Conservation (phyloP, 1,140 invertebrate species). For the Macrocentrus cingulum region DNA sequence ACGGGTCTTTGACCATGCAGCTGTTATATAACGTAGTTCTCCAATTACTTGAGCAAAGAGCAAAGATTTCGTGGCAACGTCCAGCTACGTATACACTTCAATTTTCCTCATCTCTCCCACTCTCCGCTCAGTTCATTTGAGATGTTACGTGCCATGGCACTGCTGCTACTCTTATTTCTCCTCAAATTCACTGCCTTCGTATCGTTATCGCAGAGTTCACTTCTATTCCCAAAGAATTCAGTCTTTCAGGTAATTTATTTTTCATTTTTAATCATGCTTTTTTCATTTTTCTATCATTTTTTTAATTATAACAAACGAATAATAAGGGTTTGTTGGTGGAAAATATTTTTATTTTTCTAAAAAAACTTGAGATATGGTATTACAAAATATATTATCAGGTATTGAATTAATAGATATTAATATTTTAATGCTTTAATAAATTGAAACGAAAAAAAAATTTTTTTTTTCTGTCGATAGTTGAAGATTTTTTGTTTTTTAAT, state of each 20-base stretch:
- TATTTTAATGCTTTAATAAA: too few species aligned
- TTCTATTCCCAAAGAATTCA: slow-evolving; percentile 40
- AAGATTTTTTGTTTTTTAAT: too few species aligned
- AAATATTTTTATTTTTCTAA: too few species aligned
- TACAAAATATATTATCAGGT: too few species aligned
- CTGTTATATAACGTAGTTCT: slow-evolving; percentile 20
- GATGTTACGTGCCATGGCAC: slow-evolving; percentile 37
- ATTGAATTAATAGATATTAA: too few species aligned
- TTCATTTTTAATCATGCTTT: slow-evolving; percentile 1
- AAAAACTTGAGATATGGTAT: too few species aligned
- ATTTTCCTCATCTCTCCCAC: slow-evolving; percentile 1
- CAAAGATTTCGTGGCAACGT: slow-evolving; percentile 22
- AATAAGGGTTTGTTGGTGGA: too few species aligned
- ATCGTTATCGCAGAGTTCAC: slow-evolving; percentile 25
- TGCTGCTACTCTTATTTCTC: slow-evolving; percentile 24
- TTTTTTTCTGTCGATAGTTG: too few species aligned
- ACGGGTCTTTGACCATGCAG: slow-evolving; percentile 24
- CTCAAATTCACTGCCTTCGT: slow-evolving; percentile 27
- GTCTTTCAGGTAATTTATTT: slow-evolving; percentile 40
- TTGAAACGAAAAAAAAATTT: too few species aligned
- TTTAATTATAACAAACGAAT: too few species aligned
- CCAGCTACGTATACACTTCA: neutral
- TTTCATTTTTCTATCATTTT: neutral
- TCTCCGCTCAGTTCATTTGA: slow-evolving; percentile 18
- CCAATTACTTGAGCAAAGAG: slow-evolving; percentile 33